These are phyloP conservation scores for Cheirogaleus medius DNA, from an alignment of 2,113 vertebrate genomes.

Conservation along the genomic window DNA sequence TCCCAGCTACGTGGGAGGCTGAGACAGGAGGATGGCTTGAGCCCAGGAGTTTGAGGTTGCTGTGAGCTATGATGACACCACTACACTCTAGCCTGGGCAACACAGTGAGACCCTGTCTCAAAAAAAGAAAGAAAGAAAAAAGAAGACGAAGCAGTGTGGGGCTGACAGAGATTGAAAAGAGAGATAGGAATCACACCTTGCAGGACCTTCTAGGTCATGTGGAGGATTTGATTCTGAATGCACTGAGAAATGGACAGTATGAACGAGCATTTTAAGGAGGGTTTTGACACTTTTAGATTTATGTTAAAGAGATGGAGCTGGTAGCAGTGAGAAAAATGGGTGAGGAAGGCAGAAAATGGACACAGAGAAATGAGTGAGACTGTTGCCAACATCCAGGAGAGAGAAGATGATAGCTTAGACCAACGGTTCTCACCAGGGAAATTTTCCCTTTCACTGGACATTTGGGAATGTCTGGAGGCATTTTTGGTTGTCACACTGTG, in stretches of 20 bases:
- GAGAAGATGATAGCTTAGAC: not conserved
- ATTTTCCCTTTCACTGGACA: not conserved
- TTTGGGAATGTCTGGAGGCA: not conserved
- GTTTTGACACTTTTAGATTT: not conserved
- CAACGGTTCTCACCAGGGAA: not conserved
- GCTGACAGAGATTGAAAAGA: not conserved
- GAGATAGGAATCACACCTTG: not conserved
- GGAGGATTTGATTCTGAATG: not conserved
- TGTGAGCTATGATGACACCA: too few relatives aligned
- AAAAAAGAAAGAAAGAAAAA: too few relatives aligned
- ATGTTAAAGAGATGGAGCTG: not conserved
- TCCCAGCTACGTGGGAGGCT: too few relatives aligned
- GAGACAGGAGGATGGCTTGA: too few relatives aligned
- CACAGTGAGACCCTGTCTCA: too few relatives aligned
- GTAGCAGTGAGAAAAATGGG: not conserved
- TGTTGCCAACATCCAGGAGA: not conserved
- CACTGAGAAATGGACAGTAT: not conserved
- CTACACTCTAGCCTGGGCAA: too few relatives aligned
- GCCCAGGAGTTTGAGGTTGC: too few relatives aligned
- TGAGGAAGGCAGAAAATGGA: not conserved
- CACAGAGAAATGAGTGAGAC: not conserved
- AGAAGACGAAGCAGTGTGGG: too few relatives aligned
- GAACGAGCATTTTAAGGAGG: not conserved
- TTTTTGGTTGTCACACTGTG: not conserved
- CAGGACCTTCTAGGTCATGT: not conserved